Percentiles rank a stretch among this genome's conserved stretches.
Evolutionary conservation across 2,113 vertebrate genomes (phyloP).

Genomic region (Zootoca vivipara): DNA sequence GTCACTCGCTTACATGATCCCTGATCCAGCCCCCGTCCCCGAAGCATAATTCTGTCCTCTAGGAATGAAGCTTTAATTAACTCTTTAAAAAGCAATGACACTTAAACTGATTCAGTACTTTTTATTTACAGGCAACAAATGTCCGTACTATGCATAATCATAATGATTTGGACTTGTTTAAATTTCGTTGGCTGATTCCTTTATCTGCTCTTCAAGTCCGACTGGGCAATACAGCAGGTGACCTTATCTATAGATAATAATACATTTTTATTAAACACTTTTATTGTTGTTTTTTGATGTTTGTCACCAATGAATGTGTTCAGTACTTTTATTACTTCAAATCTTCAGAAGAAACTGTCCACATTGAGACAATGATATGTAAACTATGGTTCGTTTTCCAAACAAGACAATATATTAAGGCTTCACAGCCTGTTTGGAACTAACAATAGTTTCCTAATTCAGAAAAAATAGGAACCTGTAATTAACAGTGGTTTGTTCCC

Average conservation of each 20-base stretch:
- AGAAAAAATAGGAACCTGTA: not conserved
- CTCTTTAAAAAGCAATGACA: conserved; percentile 14
- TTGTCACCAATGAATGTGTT: not conserved
- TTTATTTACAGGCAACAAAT: conserved; percentile 72
- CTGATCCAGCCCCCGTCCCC: not conserved
- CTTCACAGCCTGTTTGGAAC: no score
- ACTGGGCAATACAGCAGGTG: conserved; percentile 93
- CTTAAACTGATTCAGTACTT: not conserved
- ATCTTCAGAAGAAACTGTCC: not conserved
- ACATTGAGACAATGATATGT: no score
- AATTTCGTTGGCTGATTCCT: conserved; percentile 96
- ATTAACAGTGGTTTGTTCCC: not conserved
- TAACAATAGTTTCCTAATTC: no score
- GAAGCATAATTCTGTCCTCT: not conserved
- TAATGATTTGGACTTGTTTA: conserved; percentile 90
- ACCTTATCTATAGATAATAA: not conserved
- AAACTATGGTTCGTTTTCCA: no score
- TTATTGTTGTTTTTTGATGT: not conserved
- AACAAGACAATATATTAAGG: no score
- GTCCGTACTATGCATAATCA: conserved; percentile 82
- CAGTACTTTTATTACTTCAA: not conserved
- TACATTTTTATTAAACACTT: not conserved
- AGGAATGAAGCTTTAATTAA: not conserved
- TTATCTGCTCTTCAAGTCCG: conserved; percentile 93
- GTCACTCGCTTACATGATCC: not conserved